Evolutionary conservation across 2,113 vertebrate genomes (phyloP), one percentile per base, ranked within the genome.

Genomic region (Rynchops niger): DNA sequence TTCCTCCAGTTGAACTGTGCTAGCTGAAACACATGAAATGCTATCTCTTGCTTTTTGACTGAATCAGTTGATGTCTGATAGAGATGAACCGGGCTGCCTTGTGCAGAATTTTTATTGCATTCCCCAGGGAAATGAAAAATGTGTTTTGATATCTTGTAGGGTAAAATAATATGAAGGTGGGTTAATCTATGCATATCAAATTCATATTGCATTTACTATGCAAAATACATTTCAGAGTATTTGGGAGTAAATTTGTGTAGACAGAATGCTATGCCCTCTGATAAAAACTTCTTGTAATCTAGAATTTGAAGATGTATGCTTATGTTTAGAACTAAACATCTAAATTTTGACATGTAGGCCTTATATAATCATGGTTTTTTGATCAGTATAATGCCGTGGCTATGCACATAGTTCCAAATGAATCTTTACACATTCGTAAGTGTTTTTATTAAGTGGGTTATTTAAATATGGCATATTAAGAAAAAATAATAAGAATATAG

Each of bases 1-100:
- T 95, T 92, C 45, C 32, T 58, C 13, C 38, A 81, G 25, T 42
- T 91, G 67, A 88, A 27, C 47, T 81, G 32, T 74, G n/a, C 15
- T 71, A 76, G 43, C 12, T 61, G 82, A 82, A 95, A 95, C 49
- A 65, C 45, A 12, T 26, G 16, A 79, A 69, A 65, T 38, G 55
- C 4, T 25, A 4, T 55, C 23, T 36, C 26, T 82, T 66, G 25
- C 8, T 58, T 91, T 94, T 71, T 79, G 15, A 61, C 34, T 38
- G 40, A 79, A 58, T 49, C 40, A 19, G 17, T n/a, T 81, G 40
- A 53, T 11, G 4, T 79, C 32, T 29, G 27, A 16, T 34, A 61
- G 61, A 78, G 38, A 26, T 26, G 12, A 72, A 70, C 5, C 0
- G 0, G 22, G 25, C 30, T 80, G 27, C 34, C 0, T 0, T 34